A percentile compares a stretch with the other conserved stretches of the same genome.
phyloP scores from a whole-genome alignment of 2,888 invertebrate genomes.

The Automeris io region DNA sequence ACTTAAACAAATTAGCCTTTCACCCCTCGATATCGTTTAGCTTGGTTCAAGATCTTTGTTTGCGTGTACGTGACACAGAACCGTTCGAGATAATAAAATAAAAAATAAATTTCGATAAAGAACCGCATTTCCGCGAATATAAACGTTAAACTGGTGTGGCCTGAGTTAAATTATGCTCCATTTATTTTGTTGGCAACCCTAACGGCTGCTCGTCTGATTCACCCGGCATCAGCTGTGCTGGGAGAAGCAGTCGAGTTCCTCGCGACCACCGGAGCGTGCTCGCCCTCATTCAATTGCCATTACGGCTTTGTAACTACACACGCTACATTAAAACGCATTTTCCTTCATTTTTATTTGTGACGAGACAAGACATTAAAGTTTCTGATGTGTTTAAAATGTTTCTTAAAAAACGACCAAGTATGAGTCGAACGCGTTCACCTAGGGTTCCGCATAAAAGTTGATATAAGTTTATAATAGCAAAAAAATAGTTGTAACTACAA shows the following conservation, averaged over 20 bases:
- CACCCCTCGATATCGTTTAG: not conserved
- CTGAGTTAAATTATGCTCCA: slow-evolving; percentile 19
- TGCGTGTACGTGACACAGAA: not conserved
- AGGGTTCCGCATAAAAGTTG: too few species aligned
- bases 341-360: slow-evolving; percentile 11
- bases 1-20: too few species aligned
- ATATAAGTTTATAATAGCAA: too few species aligned
- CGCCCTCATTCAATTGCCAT: slow-evolving; percentile 48
- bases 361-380: slow-evolving; percentile 9
- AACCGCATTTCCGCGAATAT: slow-evolving; percentile 11
- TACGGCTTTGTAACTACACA: slow-evolving; percentile 35
- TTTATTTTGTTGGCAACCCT: slow-evolving; percentile 31
- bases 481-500: too few species aligned
- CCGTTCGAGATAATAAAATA: not conserved
- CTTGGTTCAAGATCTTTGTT: not conserved
- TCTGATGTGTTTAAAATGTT: not conserved
- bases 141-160: slow-evolving; percentile 1
- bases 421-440: too few species aligned
- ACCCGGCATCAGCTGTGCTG: slow-evolving; percentile 24
- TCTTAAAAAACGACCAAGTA: too few species aligned
- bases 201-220: slow-evolving; percentile 27
- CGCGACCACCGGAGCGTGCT: slow-evolving; percentile 29
- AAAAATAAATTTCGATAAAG: not conserved
- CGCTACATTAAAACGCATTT: slow-evolving; percentile 30
- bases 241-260: slow-evolving; percentile 23